These are phyloP conservation scores for Nesometra sesokonis DNA, from an alignment of 35 echinoderm and acorn worm genomes.

Conservation along the genomic window DNA sequence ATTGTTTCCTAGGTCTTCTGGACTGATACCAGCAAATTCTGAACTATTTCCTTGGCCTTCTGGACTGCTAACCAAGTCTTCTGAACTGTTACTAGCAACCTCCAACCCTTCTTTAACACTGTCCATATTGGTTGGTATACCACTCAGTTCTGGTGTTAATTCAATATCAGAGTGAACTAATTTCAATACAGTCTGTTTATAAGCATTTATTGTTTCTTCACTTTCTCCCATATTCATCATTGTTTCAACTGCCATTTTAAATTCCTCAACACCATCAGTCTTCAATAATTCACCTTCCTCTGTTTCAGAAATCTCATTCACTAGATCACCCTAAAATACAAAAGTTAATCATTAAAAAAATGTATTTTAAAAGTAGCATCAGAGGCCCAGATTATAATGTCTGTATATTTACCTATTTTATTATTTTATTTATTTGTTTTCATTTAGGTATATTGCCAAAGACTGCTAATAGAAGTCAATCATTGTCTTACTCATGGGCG, in stretches of 20 bases:
- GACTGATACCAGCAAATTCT: no score
- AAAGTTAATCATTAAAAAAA: not conserved
- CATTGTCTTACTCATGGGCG: no score
- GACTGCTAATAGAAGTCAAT: no score
- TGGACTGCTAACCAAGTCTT: no score
- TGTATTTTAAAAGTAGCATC: no score
- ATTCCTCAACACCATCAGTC: not conserved
- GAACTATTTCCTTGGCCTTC: no score
- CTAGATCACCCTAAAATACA: not conserved
- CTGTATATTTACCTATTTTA: no score
- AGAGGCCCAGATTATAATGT: no score
- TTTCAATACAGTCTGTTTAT: not conserved
- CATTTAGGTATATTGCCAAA: no score
- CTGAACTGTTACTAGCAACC: not conserved
- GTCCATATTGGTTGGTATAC: not conserved
- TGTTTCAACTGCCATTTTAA: not conserved
- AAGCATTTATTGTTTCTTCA: not conserved
- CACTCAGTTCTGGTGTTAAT: not conserved
- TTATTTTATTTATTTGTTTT: no score
- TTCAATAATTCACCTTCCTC: not conserved
- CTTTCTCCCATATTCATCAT: not conserved
- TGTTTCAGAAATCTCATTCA: not conserved
- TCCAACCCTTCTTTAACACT: not conserved
- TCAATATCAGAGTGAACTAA: not conserved
- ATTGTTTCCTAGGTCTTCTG: no score